These are phyloP conservation scores for Pseudocheirus occidentalis DNA, from an alignment of 2,797 vertebrate genomes.

Conservation along the genomic window DNA sequence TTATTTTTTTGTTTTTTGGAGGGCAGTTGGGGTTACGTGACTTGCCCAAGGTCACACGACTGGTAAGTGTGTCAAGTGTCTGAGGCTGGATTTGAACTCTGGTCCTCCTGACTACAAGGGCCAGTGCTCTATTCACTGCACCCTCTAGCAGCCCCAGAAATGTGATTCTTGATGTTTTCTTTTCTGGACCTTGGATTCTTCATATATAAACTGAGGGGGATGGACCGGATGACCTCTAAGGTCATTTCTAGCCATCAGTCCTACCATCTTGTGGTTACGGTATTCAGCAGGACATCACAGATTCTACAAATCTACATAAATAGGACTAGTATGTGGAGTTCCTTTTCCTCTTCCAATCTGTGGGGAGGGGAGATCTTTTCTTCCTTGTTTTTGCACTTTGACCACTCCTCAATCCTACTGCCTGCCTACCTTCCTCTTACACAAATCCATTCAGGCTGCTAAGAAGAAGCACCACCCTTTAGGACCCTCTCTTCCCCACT, in stretches of 20 bases:
- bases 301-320: not conserved
- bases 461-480: not conserved
- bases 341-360: constrained; percentile 23
- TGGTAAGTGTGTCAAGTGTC: too few relatives aligned
- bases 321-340: not conserved
- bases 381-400: not conserved
- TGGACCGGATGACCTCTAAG: not conserved
- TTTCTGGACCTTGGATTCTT: not conserved
- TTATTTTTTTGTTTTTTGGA: too few relatives aligned
- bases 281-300: constrained; percentile 28
- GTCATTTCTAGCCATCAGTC: not conserved
- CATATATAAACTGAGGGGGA: not conserved
- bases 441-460: not conserved
- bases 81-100: too few relatives aligned
- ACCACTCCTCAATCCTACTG: not conserved
- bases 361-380: not conserved
- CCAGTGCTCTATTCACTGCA: too few relatives aligned
- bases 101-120: too few relatives aligned
- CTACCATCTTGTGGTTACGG: not conserved
- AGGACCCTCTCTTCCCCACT: not conserved
- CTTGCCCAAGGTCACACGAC: too few relatives aligned
- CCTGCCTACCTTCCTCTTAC: not conserved
- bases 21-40: too few relatives aligned
- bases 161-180: constrained; percentile 8
- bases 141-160: too few relatives aligned